A percentile compares a stretch with the other conserved stretches of the same genome.
Evolutionary conservation across 2,797 vertebrate species (phyloP).

Genomic region (Holocentrus rufus): DNA sequence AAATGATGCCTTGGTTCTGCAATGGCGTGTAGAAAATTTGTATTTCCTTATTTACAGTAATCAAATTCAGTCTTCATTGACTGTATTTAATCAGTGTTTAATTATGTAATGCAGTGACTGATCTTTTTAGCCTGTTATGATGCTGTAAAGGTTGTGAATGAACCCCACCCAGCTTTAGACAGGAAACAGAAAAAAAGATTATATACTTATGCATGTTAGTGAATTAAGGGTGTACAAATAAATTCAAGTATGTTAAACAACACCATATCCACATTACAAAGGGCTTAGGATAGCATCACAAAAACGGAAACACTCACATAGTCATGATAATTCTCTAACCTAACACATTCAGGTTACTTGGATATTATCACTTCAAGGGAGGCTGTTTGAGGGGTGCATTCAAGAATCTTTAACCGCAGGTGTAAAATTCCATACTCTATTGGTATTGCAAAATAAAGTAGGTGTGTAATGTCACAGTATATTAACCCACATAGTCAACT

Average conservation of each 20-base stretch:
- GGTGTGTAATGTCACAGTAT: slow-evolving; percentile 46
- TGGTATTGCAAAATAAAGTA: slow-evolving; percentile 30
- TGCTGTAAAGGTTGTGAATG: too few relatives aligned
- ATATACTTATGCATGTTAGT: too few relatives aligned
- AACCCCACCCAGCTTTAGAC: too few relatives aligned
- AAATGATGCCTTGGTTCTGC: neutral
- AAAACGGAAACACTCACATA: slow-evolving; percentile 7
- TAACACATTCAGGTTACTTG: neutral
- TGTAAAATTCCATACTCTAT: slow-evolving; percentile 36
- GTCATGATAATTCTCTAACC: neutral
- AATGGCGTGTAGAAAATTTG: too few relatives aligned
- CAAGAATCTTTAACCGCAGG: slow-evolving; percentile 29
- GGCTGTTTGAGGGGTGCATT: slow-evolving; percentile 25
- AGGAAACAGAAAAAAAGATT: too few relatives aligned
- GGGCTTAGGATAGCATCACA: neutral
- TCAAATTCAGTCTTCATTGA: slow-evolving; percentile 16
- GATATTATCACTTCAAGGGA: slow-evolving; percentile 18
- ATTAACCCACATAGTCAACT: slow-evolving; percentile 39
- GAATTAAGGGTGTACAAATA: too few relatives aligned
- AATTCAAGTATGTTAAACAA: too few relatives aligned
- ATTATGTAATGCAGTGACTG: neutral
- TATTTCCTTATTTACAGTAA: slow-evolving; percentile 1
- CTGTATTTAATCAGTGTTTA: neutral
- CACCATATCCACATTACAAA: too few relatives aligned
- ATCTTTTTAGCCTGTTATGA: neutral